These are phyloP conservation scores for Aplysina aerophoba DNA, from an alignment of 37 sponge, comb jelly and placozoan genomes.

Conservation along the genomic window DNA sequence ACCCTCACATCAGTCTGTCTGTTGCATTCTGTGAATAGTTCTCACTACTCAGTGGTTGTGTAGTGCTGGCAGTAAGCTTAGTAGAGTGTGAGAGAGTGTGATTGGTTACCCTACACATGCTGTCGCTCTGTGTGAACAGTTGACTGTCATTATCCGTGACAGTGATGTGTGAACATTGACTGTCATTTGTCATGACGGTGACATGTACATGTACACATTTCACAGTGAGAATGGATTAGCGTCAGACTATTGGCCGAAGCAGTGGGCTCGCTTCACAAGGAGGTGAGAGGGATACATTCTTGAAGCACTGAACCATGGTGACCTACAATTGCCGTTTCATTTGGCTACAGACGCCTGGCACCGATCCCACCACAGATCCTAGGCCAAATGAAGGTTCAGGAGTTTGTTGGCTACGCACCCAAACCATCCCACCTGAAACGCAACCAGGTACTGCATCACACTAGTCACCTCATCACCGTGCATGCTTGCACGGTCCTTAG, in stretches of 20 bases:
- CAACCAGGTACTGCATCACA: slow-evolving; percentile 61
- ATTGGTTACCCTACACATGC: no score
- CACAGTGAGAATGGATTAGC: slow-evolving; percentile 38
- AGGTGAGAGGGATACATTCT: slow-evolving; percentile 48
- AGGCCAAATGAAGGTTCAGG: slow-evolving; percentile 60
- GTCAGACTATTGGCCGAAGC: slow-evolving; percentile 76
- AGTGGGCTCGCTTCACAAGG: slow-evolving; percentile 55
- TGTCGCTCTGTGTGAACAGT: no score
- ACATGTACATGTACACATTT: no score
- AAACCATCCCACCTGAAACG: slow-evolving; percentile 60
- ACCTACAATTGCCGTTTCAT: background rate
- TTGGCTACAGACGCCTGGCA: slow-evolving; percentile 37
- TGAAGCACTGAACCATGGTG: background rate
- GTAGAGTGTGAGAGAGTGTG: no score
- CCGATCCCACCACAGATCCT: slow-evolving; percentile 67
- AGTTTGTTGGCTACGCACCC: slow-evolving; percentile 82
- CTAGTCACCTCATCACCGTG: background rate
- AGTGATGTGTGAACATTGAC: no score
- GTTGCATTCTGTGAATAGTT: no score
- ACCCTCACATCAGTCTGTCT: no score
- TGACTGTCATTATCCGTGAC: no score
- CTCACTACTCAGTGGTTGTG: no score
- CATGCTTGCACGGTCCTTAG: background rate
- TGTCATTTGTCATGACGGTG: no score
- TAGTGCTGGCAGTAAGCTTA: no score